A percentile compares a stretch with the other conserved stretches of the same genome.
Evolutionary conservation across 2,888 invertebrate genomes (phyloP).

Genomic region (Melieria picta): DNA sequence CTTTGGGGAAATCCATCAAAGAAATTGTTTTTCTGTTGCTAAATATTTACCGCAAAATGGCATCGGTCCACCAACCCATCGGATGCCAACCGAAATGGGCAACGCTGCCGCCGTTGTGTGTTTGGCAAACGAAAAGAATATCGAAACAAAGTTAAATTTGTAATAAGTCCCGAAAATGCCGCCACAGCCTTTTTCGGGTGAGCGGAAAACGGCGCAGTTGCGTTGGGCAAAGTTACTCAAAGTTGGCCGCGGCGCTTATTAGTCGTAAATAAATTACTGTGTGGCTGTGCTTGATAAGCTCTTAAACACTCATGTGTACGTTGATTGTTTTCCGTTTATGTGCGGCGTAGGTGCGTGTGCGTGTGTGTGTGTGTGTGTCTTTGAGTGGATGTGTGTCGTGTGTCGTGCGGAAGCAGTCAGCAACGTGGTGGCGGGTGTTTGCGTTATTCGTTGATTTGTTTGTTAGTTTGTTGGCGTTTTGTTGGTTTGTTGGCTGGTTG

Average conservation of each 20-base stretch:
- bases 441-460: background rate
- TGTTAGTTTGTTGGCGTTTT: too few relatives aligned
- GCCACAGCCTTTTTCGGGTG: too few relatives aligned
- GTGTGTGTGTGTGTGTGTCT: background rate
- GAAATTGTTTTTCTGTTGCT: conserved; percentile 37
- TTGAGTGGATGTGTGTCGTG: background rate
- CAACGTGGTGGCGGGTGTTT: too few relatives aligned
- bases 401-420: too few relatives aligned
- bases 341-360: background rate
- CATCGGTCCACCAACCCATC: too few relatives aligned
- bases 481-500: too few relatives aligned
- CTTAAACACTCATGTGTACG: background rate
- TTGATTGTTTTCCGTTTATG: background rate
- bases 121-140: background rate
- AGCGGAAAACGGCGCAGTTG: too few relatives aligned
- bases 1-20: conserved; percentile 40
- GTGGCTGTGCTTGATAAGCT: conserved; percentile 16
- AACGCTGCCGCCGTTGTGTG: background rate
- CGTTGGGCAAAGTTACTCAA: background rate
- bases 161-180: too few relatives aligned
- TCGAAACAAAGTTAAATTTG: too few relatives aligned
- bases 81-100: background rate
- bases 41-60: too few relatives aligned
- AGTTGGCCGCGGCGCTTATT: conserved; percentile 6
- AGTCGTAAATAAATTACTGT: conserved; percentile 9